Percentiles rank a stretch among this genome's conserved stretches.
Conservation (phyloP, 2,888 invertebrate genomes). For the Thelaira solivaga region DNA sequence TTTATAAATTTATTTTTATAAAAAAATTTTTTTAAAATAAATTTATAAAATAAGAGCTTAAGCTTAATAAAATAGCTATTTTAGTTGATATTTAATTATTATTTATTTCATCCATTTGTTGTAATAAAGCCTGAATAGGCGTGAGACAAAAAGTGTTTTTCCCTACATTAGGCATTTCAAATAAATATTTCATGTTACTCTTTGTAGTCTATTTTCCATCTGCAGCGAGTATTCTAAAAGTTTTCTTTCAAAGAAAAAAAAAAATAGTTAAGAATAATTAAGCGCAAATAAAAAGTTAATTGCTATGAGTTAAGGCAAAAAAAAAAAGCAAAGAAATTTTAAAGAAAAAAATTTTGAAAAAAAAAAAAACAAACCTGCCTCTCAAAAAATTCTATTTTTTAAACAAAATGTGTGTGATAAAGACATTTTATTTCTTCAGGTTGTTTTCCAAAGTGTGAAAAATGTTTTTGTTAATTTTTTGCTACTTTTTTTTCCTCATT, state of each 20-base stretch:
- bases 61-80: no score
- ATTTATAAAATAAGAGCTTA: no score
- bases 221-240: conserved; percentile 29
- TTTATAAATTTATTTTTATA: no score
- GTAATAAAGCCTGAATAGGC: no score
- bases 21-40: no score
- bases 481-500: background rate
- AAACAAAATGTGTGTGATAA: conserved; percentile 18
- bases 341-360: conserved; percentile 22
- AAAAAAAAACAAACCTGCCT: conserved; percentile 43
- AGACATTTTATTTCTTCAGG: conserved; percentile 48
- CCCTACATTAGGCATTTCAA: no score
- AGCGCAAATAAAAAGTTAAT: conserved; percentile 27
- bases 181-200: no score
- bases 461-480: conserved; percentile 24
- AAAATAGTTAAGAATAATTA: conserved; percentile 25
- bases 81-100: no score
- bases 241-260: conserved; percentile 15
- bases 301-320: conserved; percentile 3
- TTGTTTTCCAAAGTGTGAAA: conserved; percentile 53
- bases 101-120: no score
- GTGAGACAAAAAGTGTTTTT: no score
- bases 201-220: background rate
- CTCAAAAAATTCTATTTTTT: conserved; percentile 3
- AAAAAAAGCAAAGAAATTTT: conserved; percentile 13